These are phyloP conservation scores for Catostomus latipinnis DNA, from an alignment of 2,797 vertebrate genomes.

Conservation along the genomic window DNA sequence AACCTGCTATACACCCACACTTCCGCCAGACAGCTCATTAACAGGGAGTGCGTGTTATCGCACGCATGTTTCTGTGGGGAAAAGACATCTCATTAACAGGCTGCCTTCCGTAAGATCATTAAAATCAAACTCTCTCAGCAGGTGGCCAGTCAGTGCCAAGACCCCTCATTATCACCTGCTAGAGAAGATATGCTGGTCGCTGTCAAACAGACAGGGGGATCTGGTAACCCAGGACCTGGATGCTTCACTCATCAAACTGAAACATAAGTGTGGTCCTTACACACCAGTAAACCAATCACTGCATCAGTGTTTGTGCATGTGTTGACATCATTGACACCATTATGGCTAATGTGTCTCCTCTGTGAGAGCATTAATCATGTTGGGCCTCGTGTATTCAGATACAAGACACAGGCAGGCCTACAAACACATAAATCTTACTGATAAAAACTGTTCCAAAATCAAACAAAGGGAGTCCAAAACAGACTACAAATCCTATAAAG, in stretches of 20 bases:
- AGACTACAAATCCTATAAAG: too few relatives aligned
- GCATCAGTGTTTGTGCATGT: too few relatives aligned
- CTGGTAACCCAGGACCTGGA: constrained; percentile 24
- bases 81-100: constrained; percentile 44
- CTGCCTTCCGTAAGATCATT: constrained; percentile 39
- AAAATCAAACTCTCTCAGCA: constrained; percentile 44
- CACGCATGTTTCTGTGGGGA: not conserved
- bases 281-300: too few relatives aligned
- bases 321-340: too few relatives aligned
- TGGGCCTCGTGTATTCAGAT: too few relatives aligned
- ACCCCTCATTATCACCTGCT: constrained; percentile 39
- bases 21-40: constrained; percentile 30
- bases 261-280: not conserved
- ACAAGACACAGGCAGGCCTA: too few relatives aligned
- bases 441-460: too few relatives aligned
- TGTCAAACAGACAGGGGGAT: constrained; percentile 10
- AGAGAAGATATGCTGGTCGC: not conserved
- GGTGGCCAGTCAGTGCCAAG: constrained; percentile 35
- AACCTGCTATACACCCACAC: constrained; percentile 35
- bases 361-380: too few relatives aligned
- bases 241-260: constrained; percentile 14
- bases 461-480: too few relatives aligned
- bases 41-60: constrained; percentile 1
- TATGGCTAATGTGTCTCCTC: too few relatives aligned
- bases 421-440: too few relatives aligned